These are phyloP conservation scores for Heliconius congener DNA, from an alignment of 1,140 invertebrate species.

Conservation along the genomic window DNA sequence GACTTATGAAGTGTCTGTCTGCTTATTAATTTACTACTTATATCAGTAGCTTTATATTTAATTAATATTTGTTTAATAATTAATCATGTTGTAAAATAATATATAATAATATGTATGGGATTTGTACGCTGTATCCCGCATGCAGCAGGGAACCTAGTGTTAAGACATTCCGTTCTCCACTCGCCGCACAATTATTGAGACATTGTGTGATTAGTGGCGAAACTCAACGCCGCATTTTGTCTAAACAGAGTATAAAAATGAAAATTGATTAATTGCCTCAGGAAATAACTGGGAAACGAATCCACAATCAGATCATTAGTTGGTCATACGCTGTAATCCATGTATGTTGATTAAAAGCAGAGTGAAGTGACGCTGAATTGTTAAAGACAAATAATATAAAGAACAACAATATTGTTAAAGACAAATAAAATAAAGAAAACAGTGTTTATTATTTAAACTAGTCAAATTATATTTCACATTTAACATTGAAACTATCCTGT, in stretches of 20 bases:
- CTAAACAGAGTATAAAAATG: neutral
- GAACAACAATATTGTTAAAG: too few relatives aligned
- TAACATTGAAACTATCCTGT: neutral
- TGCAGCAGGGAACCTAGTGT: neutral
- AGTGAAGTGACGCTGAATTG: too few relatives aligned
- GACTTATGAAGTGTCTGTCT: neutral
- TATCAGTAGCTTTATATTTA: neutral
- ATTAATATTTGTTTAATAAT: neutral
- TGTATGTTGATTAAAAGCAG: too few relatives aligned
- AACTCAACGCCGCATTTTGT: neutral
- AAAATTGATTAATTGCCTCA: neutral
- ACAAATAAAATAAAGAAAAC: too few relatives aligned
- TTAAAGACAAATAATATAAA: too few relatives aligned
- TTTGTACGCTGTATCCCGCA: too few relatives aligned
- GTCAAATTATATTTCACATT: neutral
- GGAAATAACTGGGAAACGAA: neutral
- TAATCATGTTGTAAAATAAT: neutral
- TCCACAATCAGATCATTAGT: neutral
- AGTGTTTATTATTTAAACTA: neutral
- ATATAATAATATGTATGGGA: neutral
- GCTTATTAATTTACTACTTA: conserved; percentile 8
- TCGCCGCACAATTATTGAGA: neutral
- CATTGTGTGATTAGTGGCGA: neutral
- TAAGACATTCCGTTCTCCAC: neutral
- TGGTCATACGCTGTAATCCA: neutral